Conservation (phyloP, 1,140 invertebrate genomes). For the Papilio xuthus region DNA sequence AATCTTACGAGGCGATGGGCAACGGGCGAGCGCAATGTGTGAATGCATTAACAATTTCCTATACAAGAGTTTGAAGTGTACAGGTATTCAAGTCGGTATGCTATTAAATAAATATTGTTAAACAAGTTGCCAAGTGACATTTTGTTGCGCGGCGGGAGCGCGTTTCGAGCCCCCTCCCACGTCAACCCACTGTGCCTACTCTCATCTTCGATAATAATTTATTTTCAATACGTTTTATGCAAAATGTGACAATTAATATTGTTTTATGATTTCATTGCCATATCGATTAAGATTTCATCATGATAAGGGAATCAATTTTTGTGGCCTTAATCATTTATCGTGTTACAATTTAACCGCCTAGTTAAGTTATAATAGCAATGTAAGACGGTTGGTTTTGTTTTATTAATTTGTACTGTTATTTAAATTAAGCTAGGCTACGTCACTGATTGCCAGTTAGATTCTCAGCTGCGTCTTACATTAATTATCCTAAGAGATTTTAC, state of each 20-base stretch:
- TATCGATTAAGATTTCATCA: constrained; percentile 73
- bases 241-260: constrained; percentile 72
- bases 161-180: constrained; percentile 56
- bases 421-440: not conserved
- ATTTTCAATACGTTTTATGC: constrained; percentile 67
- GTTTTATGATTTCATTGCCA: constrained; percentile 67
- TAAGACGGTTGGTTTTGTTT: constrained; percentile 23
- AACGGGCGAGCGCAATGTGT: constrained; percentile 34
- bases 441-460: not conserved
- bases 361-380: constrained; percentile 50
- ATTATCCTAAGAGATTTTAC: too few species aligned
- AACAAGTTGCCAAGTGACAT: constrained; percentile 77
- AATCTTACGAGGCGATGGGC: constrained; percentile 1
- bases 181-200: constrained; percentile 53
- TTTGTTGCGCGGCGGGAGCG: constrained; percentile 59
- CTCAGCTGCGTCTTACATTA: not conserved
- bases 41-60: constrained; percentile 77
- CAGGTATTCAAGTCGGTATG: constrained; percentile 66
- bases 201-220: constrained; percentile 59
- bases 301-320: constrained; percentile 64
- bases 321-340: constrained; percentile 61
- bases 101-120: constrained; percentile 78
- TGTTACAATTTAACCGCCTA: constrained; percentile 44
- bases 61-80: constrained; percentile 70
- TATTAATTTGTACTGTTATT: not conserved